phyloP scores from a whole-genome alignment of 2,888 invertebrate species.

The Yponomeuta plumbellus region DNA sequence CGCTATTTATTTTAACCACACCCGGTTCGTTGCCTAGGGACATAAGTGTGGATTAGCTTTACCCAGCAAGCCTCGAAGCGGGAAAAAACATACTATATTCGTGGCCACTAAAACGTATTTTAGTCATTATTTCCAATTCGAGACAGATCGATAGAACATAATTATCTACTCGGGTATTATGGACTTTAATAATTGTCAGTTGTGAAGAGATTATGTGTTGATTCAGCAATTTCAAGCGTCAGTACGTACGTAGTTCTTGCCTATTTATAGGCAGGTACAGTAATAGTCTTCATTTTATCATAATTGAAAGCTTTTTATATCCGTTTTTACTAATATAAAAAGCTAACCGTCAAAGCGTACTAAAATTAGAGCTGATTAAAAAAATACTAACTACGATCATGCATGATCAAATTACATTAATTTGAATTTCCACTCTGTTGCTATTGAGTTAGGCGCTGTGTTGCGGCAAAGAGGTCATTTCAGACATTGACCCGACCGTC shows the following conservation, averaged over 20 bases:
- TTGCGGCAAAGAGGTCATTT: neutral
- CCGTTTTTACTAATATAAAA: neutral
- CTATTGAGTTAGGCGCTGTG: neutral
- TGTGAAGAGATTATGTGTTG: neutral
- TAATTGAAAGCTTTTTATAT: too few relatives aligned
- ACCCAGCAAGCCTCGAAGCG: neutral
- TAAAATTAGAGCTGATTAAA: neutral
- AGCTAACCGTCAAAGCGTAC: neutral
- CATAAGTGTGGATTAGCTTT: slow-evolving; percentile 25
- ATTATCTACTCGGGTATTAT: neutral
- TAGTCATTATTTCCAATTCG: slow-evolving; percentile 1
- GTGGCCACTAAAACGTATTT: neutral
- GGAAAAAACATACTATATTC: neutral
- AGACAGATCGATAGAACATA: neutral
- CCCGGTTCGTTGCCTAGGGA: slow-evolving; percentile 35
- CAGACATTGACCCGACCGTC: slow-evolving; percentile 2
- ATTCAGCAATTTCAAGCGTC: neutral
- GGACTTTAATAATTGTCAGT: neutral
- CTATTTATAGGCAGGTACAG: neutral
- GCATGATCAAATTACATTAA: neutral
- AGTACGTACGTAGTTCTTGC: neutral
- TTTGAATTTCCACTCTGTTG: neutral
- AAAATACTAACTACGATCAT: neutral
- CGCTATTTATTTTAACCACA: slow-evolving; percentile 54
- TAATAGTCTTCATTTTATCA: too few relatives aligned